Conservation (phyloP, 2,113 vertebrate genomes). For the Paracanthobrama guichenoti region DNA sequence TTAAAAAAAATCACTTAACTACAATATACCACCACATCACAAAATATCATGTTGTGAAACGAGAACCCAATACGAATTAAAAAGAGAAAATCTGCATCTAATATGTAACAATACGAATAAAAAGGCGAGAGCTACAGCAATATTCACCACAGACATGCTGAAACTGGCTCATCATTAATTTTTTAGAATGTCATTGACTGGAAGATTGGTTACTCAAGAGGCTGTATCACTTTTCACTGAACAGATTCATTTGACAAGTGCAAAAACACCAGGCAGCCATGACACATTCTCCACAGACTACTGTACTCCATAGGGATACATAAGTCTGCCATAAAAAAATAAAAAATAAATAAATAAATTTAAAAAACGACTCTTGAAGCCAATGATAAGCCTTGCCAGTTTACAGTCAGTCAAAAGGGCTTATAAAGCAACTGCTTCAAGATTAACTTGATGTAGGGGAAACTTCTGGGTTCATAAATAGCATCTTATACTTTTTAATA, state of each 20-base stretch:
- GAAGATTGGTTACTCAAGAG: conserved; percentile 28
- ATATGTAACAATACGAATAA: background rate
- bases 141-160: background rate
- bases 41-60: background rate
- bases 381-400: background rate
- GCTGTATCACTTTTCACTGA: conserved; percentile 24
- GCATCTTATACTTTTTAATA: background rate
- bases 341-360: no score
- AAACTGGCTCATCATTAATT: conserved; percentile 12
- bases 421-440: background rate
- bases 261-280: background rate
- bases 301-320: conserved; percentile 3
- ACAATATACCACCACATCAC: background rate
- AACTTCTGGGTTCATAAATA: background rate
- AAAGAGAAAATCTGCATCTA: background rate
- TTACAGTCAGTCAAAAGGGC: background rate
- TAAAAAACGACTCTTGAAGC: background rate
- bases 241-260: background rate
- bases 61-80: background rate
- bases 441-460: background rate
- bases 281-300: conserved; percentile 19
- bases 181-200: conserved; percentile 29
- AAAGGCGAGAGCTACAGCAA: background rate
- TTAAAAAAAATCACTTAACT: background rate
- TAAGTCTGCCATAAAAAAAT: background rate